phyloP scores from a whole-genome alignment of 2,888 invertebrate species.

The Blastobasis lacticolella region DNA sequence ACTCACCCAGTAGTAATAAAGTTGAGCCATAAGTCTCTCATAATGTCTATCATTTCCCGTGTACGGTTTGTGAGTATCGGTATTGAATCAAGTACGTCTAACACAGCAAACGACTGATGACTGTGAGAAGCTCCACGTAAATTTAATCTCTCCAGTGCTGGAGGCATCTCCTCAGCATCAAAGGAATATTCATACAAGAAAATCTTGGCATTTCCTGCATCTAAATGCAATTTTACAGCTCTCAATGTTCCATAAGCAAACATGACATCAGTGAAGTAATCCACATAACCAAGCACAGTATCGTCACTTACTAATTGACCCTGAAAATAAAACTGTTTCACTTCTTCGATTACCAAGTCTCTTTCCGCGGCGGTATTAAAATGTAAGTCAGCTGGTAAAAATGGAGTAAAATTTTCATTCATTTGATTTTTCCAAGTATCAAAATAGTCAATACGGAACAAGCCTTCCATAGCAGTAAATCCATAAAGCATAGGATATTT shows the following conservation, averaged over 20 bases:
- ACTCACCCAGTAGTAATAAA: slow-evolving; percentile 30
- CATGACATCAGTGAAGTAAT: slow-evolving; percentile 45
- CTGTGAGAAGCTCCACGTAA: slow-evolving; percentile 3
- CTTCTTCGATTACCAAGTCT: slow-evolving; percentile 22
- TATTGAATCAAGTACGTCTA: too few species aligned
- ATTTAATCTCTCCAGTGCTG: not conserved
- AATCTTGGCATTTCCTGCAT: slow-evolving; percentile 19
- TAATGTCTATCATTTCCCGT: not conserved
- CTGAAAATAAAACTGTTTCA: slow-evolving; percentile 39
- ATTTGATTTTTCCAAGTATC: slow-evolving; percentile 5
- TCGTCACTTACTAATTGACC: slow-evolving; percentile 22
- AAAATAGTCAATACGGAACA: slow-evolving; percentile 9
- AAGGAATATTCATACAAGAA: slow-evolving; percentile 21
- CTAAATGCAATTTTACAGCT: slow-evolving; percentile 16
- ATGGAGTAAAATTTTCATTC: too few species aligned
- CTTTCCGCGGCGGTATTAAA: slow-evolving; percentile 26
- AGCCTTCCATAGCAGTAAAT: slow-evolving; percentile 40
- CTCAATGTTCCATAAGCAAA: slow-evolving; percentile 17
- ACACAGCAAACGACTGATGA: slow-evolving; percentile 4
- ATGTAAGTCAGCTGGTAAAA: too few species aligned
- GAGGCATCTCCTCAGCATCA: slow-evolving; percentile 3
- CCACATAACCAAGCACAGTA: slow-evolving; percentile 26
- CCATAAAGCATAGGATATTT: slow-evolving; percentile 38
- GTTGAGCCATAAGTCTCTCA: not conserved
- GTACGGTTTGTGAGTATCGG: not conserved